Evolutionary conservation across 2,888 invertebrate genomes (phyloP).

Genomic region (Bugulina stolonifera): DNA sequence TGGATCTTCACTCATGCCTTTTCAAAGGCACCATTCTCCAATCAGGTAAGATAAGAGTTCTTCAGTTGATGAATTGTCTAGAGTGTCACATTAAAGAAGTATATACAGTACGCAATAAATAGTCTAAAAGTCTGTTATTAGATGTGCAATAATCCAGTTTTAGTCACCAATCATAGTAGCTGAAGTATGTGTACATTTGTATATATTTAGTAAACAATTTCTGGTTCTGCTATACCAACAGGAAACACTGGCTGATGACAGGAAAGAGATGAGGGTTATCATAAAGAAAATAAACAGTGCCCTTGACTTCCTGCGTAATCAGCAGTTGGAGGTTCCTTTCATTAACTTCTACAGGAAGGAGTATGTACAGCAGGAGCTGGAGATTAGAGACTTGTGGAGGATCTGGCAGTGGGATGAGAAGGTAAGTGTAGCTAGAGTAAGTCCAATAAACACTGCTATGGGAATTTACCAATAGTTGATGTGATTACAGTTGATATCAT

Average conservation of each 20-base stretch:
- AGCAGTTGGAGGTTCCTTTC: slow-evolving; percentile 89
- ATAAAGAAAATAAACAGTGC: slow-evolving; percentile 78
- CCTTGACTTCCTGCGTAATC: slow-evolving; percentile 89
- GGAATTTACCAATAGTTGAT: background rate
- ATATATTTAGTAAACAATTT: background rate
- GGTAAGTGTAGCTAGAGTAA: slow-evolving; percentile 58
- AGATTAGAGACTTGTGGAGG: slow-evolving; percentile 92
- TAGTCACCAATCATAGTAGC: no score
- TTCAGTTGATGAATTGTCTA: background rate
- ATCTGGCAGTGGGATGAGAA: slow-evolving; percentile 93
- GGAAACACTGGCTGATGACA: slow-evolving; percentile 31
- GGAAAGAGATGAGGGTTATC: slow-evolving; percentile 34
- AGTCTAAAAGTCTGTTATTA: no score
- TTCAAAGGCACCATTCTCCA: slow-evolving; percentile 72
- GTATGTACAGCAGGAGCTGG: slow-evolving; percentile 87
- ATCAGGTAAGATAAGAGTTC: slow-evolving; percentile 63
- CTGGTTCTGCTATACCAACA: background rate
- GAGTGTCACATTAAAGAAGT: background rate
- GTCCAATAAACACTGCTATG: no score
- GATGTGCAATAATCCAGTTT: no score
- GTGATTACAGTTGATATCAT: no score
- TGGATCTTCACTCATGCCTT: slow-evolving; percentile 97
- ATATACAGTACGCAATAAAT: no score
- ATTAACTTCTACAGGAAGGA: slow-evolving; percentile 98
- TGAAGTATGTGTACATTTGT: no score